These are phyloP conservation scores for Melozone crissalis DNA, from an alignment of 2,113 vertebrate genomes.

Conservation along the genomic window DNA sequence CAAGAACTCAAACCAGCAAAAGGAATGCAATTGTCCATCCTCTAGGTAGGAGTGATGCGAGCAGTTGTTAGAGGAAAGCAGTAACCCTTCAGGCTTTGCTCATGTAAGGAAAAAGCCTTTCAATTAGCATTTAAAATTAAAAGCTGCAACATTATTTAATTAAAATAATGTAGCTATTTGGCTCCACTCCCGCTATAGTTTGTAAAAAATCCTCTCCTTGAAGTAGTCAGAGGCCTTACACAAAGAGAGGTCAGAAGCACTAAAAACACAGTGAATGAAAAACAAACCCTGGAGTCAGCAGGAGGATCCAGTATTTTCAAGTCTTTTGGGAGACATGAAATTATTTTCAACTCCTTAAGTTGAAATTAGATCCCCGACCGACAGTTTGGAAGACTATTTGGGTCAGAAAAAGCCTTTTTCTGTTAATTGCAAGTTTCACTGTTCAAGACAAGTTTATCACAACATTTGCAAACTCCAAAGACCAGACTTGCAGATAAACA, in stretches of 20 bases:
- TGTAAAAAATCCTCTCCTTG: not conserved
- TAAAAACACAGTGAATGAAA: not conserved
- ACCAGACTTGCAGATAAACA: not conserved
- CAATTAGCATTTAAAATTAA: constrained; percentile 35
- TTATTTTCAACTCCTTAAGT: not conserved
- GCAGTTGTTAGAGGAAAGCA: not conserved
- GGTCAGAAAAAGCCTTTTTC: not conserved
- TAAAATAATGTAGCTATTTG: constrained; percentile 1
- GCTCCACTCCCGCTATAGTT: not conserved
- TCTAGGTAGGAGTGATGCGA: not conserved
- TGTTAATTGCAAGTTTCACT: not conserved
- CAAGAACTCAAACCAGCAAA: not conserved
- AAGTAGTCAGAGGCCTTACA: not conserved
- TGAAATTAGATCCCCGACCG: not conserved
- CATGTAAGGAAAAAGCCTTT: not conserved
- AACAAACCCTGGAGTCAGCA: not conserved
- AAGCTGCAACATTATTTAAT: constrained; percentile 28
- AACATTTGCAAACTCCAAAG: not conserved
- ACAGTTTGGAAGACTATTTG: not conserved
- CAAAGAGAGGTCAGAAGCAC: not conserved
- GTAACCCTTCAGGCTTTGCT: not conserved
- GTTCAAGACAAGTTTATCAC: not conserved
- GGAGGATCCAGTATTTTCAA: not conserved
- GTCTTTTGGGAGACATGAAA: not conserved
- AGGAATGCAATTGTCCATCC: not conserved